A percentile compares a stretch with the other conserved stretches of the same genome.
Evolutionary conservation across 2,797 vertebrate genomes (phyloP).

Genomic region (Lacerta viridis): DNA sequence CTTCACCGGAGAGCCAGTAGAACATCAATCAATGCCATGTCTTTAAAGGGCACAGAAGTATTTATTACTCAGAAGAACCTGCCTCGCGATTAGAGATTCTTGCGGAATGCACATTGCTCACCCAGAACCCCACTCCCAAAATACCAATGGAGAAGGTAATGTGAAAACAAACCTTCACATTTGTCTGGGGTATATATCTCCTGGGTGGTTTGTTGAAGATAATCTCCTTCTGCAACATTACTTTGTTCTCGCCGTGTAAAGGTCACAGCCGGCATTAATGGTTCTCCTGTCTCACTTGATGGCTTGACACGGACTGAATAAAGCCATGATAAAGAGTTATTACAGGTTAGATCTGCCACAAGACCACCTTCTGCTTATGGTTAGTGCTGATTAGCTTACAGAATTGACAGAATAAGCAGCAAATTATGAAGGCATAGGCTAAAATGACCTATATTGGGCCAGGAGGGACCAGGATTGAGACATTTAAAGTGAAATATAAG

Average conservation of each 20-base stretch:
- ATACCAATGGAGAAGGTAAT: constrained; percentile 28
- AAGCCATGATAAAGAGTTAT: neutral
- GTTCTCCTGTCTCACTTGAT: neutral
- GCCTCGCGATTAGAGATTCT: constrained; percentile 26
- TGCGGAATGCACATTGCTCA: constrained; percentile 1
- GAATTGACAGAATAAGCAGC: neutral
- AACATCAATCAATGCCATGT: constrained; percentile 51
- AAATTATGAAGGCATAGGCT: constrained; percentile 4
- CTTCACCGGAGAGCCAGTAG: constrained; percentile 54
- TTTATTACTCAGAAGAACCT: constrained; percentile 54
- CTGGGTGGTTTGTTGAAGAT: constrained; percentile 30
- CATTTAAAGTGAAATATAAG: neutral
- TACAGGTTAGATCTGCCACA: constrained; percentile 12
- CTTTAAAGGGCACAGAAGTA: constrained; percentile 65
- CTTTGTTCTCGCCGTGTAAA: constrained; percentile 43
- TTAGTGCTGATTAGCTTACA: constrained; percentile 35
- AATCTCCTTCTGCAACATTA: constrained; percentile 42
- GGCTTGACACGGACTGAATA: constrained; percentile 27
- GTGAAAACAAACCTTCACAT: constrained; percentile 16
- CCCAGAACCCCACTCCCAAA: rapidly evolving
- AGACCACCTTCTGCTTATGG: constrained; percentile 42
- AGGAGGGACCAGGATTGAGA: neutral
- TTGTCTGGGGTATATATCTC: constrained; percentile 34
- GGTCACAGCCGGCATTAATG: constrained; percentile 1
- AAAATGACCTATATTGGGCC: constrained; percentile 10